Evolutionary conservation across 2,797 vertebrate genomes (phyloP).

Genomic region (Oceanodroma leucorhoa): DNA sequence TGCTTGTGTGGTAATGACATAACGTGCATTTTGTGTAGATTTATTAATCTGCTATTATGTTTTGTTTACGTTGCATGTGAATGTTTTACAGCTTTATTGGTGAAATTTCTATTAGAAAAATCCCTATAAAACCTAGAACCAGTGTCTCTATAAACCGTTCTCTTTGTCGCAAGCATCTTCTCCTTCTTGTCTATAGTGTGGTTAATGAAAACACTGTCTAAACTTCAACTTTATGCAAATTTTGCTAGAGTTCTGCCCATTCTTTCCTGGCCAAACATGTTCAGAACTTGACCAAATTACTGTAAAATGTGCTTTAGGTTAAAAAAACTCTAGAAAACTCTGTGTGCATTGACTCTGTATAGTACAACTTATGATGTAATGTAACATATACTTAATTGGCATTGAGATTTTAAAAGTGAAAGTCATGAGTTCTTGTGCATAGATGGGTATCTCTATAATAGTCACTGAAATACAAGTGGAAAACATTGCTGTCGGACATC

Average conservation of each 20-base stretch:
- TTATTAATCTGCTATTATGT: background rate
- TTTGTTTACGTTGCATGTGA: background rate
- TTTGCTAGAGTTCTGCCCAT: background rate
- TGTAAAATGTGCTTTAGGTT: background rate
- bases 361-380: background rate
- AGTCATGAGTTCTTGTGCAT: background rate
- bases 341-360: background rate
- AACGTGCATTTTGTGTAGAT: background rate
- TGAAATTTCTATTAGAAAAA: background rate
- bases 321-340: background rate
- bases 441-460: background rate
- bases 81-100: background rate
- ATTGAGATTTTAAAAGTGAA: background rate
- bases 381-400: background rate
- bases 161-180: background rate
- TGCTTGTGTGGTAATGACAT: background rate
- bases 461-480: background rate
- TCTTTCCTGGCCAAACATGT: background rate
- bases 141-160: background rate
- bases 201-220: background rate
- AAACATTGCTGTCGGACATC: background rate
- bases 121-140: background rate
- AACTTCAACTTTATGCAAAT: background rate
- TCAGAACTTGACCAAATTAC: background rate
- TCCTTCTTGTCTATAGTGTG: background rate